Conservation (phyloP, 2,113 vertebrate genomes). For the Microtus oregoni region DNA sequence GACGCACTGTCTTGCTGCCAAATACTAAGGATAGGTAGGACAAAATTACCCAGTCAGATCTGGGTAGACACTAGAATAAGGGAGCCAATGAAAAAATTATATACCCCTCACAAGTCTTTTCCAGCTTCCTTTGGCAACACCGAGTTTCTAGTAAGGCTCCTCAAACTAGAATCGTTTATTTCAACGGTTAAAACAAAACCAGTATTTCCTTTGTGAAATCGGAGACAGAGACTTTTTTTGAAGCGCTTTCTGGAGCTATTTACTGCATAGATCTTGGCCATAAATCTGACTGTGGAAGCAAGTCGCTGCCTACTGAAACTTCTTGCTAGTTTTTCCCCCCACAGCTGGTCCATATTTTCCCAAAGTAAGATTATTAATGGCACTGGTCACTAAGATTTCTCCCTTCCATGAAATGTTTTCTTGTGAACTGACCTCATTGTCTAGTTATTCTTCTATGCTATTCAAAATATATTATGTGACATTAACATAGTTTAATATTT, state of each 20-base stretch:
- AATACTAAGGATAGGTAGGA: not conserved
- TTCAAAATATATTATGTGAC: not conserved
- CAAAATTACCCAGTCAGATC: not conserved
- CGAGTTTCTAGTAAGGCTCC: not conserved
- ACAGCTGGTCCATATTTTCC: conserved; percentile 10
- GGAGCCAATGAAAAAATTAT: not conserved
- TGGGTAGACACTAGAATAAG: not conserved
- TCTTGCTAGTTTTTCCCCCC: not conserved
- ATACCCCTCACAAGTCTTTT: not conserved
- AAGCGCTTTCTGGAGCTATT: conserved; percentile 32
- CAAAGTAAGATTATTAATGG: not conserved
- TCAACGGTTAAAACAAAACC: conserved; percentile 46
- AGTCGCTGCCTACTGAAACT: conserved; percentile 38
- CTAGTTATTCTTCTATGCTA: not conserved
- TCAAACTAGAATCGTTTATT: conserved; percentile 24
- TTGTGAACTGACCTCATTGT: not conserved
- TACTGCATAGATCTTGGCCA: conserved; percentile 14
- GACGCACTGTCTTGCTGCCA: not conserved
- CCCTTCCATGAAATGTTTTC: not conserved
- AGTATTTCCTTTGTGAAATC: conserved; percentile 10
- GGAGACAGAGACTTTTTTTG: conserved; percentile 9
- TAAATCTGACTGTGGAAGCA: conserved; percentile 23
- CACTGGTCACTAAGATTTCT: not conserved
- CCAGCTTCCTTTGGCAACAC: conserved; percentile 9
- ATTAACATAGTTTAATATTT: not conserved